Evolutionary conservation across 1,140 invertebrate species (phyloP).

Genomic region (Ostrea edulis): DNA sequence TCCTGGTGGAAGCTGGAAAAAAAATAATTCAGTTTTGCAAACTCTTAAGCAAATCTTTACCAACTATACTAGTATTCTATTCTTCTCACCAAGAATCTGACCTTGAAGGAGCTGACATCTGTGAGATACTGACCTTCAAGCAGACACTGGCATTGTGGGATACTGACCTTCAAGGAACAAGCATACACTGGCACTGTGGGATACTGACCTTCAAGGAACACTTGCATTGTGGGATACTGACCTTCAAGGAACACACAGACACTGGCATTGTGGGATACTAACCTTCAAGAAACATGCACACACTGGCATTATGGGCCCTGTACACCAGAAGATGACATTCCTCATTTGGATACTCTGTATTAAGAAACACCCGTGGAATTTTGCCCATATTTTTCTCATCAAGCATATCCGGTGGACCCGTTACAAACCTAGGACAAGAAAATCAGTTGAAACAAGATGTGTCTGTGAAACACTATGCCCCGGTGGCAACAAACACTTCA

Average conservation of each 20-base stretch:
- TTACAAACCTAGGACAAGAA: conserved; percentile 83
- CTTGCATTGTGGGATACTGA: too few species aligned
- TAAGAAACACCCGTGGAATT: conserved; percentile 86
- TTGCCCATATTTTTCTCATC: conserved; percentile 83
- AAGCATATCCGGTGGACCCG: conserved; percentile 85
- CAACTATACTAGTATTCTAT: background rate
- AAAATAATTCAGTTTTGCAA: background rate
- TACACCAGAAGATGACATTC: conserved; percentile 89
- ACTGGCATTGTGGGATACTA: too few species aligned
- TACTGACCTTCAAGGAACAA: too few species aligned
- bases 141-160: too few species aligned
- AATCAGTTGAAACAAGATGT: background rate
- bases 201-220: too few species aligned
- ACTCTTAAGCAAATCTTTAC: background rate
- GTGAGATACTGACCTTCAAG: too few species aligned
- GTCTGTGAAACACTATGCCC: background rate
- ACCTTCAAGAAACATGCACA: too few species aligned
- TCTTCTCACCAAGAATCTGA: too few species aligned
- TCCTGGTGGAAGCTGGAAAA: conserved; percentile 64
- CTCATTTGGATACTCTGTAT: conserved; percentile 82
- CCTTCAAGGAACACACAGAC: too few species aligned
- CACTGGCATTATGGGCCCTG: conserved; percentile 86
- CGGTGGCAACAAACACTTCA: too few species aligned
- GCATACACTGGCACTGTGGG: too few species aligned
- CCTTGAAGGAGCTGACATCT: too few species aligned